These are phyloP conservation scores for Chascanopsetta lugubris DNA, from an alignment of 2,113 vertebrate species.

Conservation along the genomic window DNA sequence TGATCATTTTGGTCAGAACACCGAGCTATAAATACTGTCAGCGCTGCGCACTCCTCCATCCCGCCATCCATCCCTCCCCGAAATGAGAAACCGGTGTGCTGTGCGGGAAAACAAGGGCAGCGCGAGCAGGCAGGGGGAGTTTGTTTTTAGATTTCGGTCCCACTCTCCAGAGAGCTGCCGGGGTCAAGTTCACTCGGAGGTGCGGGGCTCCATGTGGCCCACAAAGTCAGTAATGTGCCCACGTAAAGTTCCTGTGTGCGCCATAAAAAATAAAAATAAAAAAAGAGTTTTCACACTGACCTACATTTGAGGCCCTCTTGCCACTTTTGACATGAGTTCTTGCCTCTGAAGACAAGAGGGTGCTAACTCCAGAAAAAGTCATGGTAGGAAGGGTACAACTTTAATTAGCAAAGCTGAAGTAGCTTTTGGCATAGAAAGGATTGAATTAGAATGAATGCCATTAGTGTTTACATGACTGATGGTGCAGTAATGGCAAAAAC, in stretches of 20 bases:
- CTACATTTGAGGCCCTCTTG: neutral
- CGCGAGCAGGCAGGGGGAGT: constrained; percentile 63
- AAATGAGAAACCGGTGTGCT: constrained; percentile 72
- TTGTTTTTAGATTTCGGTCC: constrained; percentile 69
- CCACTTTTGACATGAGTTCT: neutral
- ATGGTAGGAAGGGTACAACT: too few relatives aligned
- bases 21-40: constrained; percentile 84
- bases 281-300: neutral
- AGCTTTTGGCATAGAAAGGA: too few relatives aligned
- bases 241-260: neutral
- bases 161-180: constrained; percentile 19
- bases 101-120: constrained; percentile 68
- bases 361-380: too few relatives aligned
- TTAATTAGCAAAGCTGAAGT: too few relatives aligned
- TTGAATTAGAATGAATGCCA: too few relatives aligned
- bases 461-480: neutral
- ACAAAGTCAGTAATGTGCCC: neutral
- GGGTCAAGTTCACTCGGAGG: constrained; percentile 38
- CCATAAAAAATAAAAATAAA: too few relatives aligned
- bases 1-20: constrained; percentile 85
- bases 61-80: constrained; percentile 54
- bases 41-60: constrained; percentile 64
- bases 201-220: neutral
- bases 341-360: neutral
- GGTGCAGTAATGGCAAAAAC: neutral